These are phyloP conservation scores for Plutella xylostella DNA, from an alignment of 2,888 invertebrate genomes.

Conservation along the genomic window DNA sequence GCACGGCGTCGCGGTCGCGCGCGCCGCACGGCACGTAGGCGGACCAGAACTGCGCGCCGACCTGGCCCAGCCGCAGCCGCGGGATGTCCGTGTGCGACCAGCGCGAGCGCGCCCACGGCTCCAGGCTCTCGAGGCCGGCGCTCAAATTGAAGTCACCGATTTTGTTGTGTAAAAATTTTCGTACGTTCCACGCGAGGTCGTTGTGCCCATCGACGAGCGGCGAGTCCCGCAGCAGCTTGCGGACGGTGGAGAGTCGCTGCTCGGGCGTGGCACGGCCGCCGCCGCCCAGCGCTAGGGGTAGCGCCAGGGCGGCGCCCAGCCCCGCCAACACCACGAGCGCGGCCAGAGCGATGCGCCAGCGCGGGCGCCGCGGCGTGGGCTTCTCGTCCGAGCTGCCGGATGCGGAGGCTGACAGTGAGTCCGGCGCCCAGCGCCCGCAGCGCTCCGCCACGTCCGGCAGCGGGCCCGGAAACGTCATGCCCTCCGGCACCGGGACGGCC, in stretches of 20 bases:
- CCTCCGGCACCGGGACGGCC: conserved; percentile 61
- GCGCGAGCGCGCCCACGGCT: conserved; percentile 86
- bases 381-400: conserved; percentile 65
- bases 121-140: conserved; percentile 73
- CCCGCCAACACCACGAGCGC: conserved; percentile 71
- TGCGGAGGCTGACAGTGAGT: conserved; percentile 58
- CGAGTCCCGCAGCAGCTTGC: conserved; percentile 74
- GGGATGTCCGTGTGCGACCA: conserved; percentile 96
- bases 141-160: conserved; percentile 76
- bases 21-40: conserved; percentile 89
- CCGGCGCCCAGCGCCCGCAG: conserved; percentile 64
- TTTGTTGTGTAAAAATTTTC: conserved; percentile 88
- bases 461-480: conserved; percentile 63
- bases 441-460: conserved; percentile 66
- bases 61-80: conserved; percentile 81
- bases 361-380: conserved; percentile 61
- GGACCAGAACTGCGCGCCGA: conserved; percentile 94
- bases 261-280: conserved; percentile 66
- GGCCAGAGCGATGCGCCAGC: conserved; percentile 69
- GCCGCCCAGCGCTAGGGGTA: conserved; percentile 66
- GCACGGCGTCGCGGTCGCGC: conserved; percentile 85
- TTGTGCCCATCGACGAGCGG: conserved; percentile 86
- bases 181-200: conserved; percentile 90
- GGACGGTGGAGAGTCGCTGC: conserved; percentile 74
- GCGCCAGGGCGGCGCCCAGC: conserved; percentile 68